A percentile compares a stretch with the other conserved stretches of the same genome.
Conservation (phyloP, 2,797 vertebrate species). For the Echiichthys vipera region DNA sequence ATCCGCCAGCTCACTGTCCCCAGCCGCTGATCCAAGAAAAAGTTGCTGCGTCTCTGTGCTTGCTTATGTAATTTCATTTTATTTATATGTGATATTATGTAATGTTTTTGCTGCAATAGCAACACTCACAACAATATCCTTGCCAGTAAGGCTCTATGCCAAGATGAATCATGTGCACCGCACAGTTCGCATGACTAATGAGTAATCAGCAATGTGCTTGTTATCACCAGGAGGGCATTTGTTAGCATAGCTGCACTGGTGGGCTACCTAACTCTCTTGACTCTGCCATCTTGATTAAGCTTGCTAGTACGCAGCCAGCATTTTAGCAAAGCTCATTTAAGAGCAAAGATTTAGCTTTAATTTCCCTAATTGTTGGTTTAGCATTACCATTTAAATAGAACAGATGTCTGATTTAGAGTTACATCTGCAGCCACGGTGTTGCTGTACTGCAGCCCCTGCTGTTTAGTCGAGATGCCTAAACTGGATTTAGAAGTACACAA, state of each 20-base stretch:
- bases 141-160: slow-evolving; percentile 46
- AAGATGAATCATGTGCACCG: slow-evolving; percentile 48
- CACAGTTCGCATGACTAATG: slow-evolving; percentile 45
- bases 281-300: slow-evolving; percentile 15
- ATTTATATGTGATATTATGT: slow-evolving; percentile 68
- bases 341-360: slow-evolving; percentile 15
- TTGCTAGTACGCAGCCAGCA: slow-evolving; percentile 13
- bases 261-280: slow-evolving; percentile 18
- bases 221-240: slow-evolving; percentile 17
- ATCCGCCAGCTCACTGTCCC: slow-evolving; percentile 59
- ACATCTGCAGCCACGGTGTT: slow-evolving; percentile 47
- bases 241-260: slow-evolving; percentile 10
- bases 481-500: neutral
- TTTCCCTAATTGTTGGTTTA: slow-evolving; percentile 40
- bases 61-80: slow-evolving; percentile 66
- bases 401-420: slow-evolving; percentile 46
- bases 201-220: slow-evolving; percentile 26
- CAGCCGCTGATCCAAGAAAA: slow-evolving; percentile 55
- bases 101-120: slow-evolving; percentile 55
- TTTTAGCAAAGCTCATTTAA: slow-evolving; percentile 38
- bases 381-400: slow-evolving; percentile 34
- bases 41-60: slow-evolving; percentile 52
- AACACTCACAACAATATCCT: slow-evolving; percentile 45
- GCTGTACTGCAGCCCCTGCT: slow-evolving; percentile 31
- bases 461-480: slow-evolving; percentile 22